Conservation (phyloP, 2,797 vertebrate species). For the Trichosurus vulpecula region DNA sequence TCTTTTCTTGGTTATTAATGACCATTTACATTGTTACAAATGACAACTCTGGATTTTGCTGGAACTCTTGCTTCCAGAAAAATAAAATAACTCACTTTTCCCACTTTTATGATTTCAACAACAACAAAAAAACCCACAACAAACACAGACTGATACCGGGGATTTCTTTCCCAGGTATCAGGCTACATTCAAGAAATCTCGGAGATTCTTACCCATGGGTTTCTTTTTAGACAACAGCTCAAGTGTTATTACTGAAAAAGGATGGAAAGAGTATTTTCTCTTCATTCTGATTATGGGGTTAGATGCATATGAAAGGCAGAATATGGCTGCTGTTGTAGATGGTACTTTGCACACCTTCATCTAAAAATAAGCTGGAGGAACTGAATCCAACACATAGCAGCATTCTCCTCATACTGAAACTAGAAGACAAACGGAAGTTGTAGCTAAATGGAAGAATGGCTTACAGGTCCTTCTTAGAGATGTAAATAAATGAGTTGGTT, state of each 20-base stretch:
- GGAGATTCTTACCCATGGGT: not conserved
- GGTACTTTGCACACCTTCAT: not conserved
- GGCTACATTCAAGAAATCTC: not conserved
- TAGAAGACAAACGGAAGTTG: not conserved
- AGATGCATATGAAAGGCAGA: not conserved
- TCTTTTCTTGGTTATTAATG: slow-evolving; percentile 45
- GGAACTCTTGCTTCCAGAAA: not conserved
- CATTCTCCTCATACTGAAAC: not conserved
- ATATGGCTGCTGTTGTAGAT: not conserved
- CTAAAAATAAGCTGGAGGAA: not conserved
- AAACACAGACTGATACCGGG: not conserved
- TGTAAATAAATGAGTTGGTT: not conserved
- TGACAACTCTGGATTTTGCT: not conserved
- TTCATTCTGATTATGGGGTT: not conserved
- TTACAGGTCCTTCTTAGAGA: not conserved
- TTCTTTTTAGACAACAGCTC: not conserved
- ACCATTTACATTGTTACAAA: not conserved
- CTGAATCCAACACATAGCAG: not conserved
- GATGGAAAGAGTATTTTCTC: not conserved
- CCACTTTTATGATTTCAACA: not conserved
- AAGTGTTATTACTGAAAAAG: not conserved
- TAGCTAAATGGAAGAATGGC: not conserved
- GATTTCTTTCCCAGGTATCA: not conserved
- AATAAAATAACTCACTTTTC: not conserved
- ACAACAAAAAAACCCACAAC: not conserved